Percentiles rank a stretch among this genome's conserved stretches.
Conservation (phyloP, 2,888 invertebrate species). For the Drosophila atroscutellata region DNA sequence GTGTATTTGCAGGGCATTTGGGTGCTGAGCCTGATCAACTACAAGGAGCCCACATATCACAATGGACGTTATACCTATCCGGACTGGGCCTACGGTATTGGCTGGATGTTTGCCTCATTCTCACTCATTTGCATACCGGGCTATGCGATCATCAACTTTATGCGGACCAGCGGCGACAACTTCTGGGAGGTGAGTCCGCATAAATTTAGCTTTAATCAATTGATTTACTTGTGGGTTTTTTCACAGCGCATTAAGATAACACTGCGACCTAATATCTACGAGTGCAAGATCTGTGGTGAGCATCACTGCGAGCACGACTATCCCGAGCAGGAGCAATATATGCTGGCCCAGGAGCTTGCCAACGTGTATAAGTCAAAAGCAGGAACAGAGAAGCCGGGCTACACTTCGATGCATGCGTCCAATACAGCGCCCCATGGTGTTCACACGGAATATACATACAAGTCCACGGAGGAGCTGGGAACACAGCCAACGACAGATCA, state of each 20-base stretch:
- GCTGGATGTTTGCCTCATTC: constrained; percentile 93
- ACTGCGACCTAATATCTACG: constrained; percentile 90
- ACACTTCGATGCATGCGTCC: constrained; percentile 75
- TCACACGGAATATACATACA: constrained; percentile 61
- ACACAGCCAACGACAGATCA: constrained; percentile 39
- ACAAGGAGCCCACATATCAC: constrained; percentile 93
- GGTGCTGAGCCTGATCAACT: constrained; percentile 95
- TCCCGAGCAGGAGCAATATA: constrained; percentile 86
- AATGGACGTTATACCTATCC: constrained; percentile 93
- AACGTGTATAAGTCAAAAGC: constrained; percentile 73
- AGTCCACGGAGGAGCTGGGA: constrained; percentile 50
- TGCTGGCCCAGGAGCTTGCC: constrained; percentile 84
- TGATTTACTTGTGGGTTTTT: background rate
- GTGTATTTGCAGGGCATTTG: constrained; percentile 89
- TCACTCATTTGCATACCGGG: constrained; percentile 94
- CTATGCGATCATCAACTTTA: constrained; percentile 90
- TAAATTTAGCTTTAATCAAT: background rate
- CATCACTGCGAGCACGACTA: constrained; percentile 90
- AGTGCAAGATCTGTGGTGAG: constrained; percentile 90
- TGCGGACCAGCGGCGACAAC: constrained; percentile 89
- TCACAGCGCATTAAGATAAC: constrained; percentile 90
- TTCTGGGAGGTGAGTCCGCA: constrained; percentile 88
- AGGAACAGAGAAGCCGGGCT: constrained; percentile 61
- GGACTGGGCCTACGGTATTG: constrained; percentile 92
- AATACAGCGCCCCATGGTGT: constrained; percentile 37